Base-by-base conservation (phyloP, 2,113 vertebrate genomes). In the Coptodon bakossiorum region DNA sequence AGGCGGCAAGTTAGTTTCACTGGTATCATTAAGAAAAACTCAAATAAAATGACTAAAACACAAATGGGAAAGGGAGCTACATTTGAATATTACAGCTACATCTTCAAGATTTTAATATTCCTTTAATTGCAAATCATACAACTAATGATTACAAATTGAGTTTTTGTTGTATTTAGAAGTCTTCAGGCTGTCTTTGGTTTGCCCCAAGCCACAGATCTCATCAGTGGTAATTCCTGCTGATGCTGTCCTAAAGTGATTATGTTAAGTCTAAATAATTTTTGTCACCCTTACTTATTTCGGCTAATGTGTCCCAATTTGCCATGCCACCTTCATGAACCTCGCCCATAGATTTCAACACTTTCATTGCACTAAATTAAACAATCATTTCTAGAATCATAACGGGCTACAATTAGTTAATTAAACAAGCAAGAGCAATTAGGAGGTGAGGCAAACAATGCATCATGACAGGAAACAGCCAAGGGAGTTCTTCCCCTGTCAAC, bases 381-480 rank as follows among this genome's bases (percentile, higher is more conserved):
- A 92, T 95, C 87, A 91, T 90, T 88, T 84, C 83, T 71, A 89
- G 90, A 95, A 93, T 93, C 89, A 89, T 90, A 93, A 88, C 45
- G 57, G 71, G 85, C 73, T 88, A 80, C 93, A 95, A 94, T 96
- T 95, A 95, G 92, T 93, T 96, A 93, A 96, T 95, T 94, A 93
- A 86, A 92, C 61, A 85, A 92, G 90, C 90, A 89, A 89, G 87
- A 91, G 89, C 90, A 93, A 94, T 96, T 95, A 95, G 86, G 90
- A 90, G 82, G 85, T 88, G 91, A 94, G 56, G 89, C 87, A 89
- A 95, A 95, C 88, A 94, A 89, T 80, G 89, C 86, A 31, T 93
- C 36, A 71, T 90, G 88, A 93, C 91, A 84, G 91, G 87, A 87
- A 89, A 88, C 90, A 92, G 93, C 90, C 86, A 27, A 66, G 92